phyloP scores from a whole-genome alignment of 2,113 vertebrate genomes.

The Pomatorhinus ruficollis region DNA sequence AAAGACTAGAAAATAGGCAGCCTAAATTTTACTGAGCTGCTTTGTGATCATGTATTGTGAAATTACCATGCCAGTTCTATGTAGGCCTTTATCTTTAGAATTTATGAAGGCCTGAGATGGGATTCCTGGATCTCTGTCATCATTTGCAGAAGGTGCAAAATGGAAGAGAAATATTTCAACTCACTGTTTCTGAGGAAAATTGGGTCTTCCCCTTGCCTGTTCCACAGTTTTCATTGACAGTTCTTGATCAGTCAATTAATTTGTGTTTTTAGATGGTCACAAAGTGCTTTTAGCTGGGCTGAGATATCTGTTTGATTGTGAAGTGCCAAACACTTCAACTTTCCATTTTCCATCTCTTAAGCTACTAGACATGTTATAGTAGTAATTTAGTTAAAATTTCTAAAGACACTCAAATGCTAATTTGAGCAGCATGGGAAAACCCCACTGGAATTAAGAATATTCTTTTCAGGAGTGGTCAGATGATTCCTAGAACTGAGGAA shows the following conservation, averaged over 20 bases:
- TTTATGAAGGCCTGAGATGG: background rate
- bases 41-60: background rate
- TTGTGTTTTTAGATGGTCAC: background rate
- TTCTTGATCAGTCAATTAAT: background rate
- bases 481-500: background rate
- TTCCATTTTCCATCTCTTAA: background rate
- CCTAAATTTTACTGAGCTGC: background rate
- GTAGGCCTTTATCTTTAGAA: background rate
- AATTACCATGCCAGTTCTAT: background rate
- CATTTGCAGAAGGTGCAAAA: background rate
- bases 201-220: background rate
- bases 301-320: background rate
- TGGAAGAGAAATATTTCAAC: background rate
- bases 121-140: background rate
- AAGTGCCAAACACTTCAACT: background rate
- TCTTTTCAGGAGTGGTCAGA: background rate
- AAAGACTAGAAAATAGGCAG: background rate
- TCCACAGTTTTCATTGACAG: background rate
- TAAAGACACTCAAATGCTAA: background rate
- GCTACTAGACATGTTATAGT: background rate
- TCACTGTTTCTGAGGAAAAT: background rate
- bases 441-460: background rate
- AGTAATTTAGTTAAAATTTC: background rate
- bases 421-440: background rate
- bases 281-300: background rate